These are phyloP conservation scores for Nixonia krombeini DNA, from an alignment of 1,140 invertebrate genomes.

Conservation along the genomic window DNA sequence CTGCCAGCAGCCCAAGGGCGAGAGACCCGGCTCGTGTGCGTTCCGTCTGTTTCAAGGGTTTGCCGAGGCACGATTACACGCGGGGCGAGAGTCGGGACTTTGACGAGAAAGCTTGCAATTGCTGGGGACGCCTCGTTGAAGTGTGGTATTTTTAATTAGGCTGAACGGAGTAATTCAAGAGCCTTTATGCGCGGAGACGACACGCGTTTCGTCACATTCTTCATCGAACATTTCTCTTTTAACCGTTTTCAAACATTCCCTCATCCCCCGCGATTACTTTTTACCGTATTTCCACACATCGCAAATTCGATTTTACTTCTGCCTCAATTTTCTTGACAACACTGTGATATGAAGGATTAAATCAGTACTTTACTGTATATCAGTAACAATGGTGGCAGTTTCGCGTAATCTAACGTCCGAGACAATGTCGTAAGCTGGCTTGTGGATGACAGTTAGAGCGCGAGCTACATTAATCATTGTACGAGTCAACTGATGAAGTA, in stretches of 20 bases:
- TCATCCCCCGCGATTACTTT: no score
- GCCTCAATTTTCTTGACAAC: no score
- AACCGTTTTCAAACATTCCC: no score
- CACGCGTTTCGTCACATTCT: neutral
- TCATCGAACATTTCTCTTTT: neutral
- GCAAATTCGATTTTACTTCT: no score
- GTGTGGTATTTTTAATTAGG: slow-evolving; percentile 45
- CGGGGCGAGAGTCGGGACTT: slow-evolving; percentile 19
- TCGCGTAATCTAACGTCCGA: slow-evolving; percentile 47
- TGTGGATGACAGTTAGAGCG: slow-evolving; percentile 52
- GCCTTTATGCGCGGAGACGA: neutral
- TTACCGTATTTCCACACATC: no score
- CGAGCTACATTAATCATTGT: slow-evolving; percentile 58
- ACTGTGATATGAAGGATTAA: no score
- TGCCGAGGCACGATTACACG: slow-evolving; percentile 22
- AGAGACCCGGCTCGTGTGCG: slow-evolving; percentile 5
- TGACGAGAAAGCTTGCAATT: slow-evolving; percentile 38
- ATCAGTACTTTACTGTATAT: slow-evolving; percentile 36
- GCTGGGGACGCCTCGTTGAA: slow-evolving; percentile 35
- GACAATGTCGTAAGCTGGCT: slow-evolving; percentile 44
- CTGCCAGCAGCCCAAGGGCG: slow-evolving; percentile 30
- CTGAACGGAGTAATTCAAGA: slow-evolving; percentile 30
- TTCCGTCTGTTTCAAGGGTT: slow-evolving; percentile 28
- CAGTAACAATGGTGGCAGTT: slow-evolving; percentile 42
- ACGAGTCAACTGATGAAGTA: slow-evolving; percentile 57